Percentiles rank a stretch among this genome's conserved stretches.
Conservation (phyloP, 2,797 vertebrate genomes). For the Buphagus erythrorhynchus region DNA sequence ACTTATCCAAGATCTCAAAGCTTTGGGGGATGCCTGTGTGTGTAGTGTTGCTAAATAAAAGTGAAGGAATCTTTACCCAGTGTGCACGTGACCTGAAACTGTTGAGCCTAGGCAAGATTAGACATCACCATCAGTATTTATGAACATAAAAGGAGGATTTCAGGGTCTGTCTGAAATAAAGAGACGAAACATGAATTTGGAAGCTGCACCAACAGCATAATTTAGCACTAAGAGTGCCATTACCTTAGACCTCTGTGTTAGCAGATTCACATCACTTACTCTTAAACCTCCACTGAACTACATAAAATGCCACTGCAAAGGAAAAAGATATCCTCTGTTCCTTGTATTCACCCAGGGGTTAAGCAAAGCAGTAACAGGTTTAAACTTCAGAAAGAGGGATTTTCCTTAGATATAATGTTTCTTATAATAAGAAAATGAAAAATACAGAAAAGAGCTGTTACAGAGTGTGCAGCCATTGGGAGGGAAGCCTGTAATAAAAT, state of each 20-base stretch:
- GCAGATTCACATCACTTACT: not conserved
- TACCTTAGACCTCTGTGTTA: not conserved
- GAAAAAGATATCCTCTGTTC: not conserved
- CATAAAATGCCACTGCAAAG: not conserved
- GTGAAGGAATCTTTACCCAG: not conserved
- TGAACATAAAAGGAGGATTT: not conserved
- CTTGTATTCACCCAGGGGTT: not conserved
- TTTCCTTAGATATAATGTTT: not conserved
- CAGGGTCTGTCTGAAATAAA: not conserved
- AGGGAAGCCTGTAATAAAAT: not conserved
- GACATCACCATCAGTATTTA: not conserved
- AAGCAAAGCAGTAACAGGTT: not conserved
- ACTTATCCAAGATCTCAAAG: not conserved
- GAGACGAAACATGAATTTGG: not conserved
- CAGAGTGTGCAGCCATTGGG: not conserved
- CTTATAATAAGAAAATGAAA: not conserved
- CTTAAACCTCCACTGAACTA: not conserved
- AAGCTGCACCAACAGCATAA: not conserved
- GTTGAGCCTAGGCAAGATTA: not conserved
- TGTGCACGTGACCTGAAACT: not conserved
- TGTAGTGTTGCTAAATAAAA: not conserved
- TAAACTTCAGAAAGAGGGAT: not conserved
- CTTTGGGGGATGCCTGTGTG: not conserved
- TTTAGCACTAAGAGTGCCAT: not conserved
- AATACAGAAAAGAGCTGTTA: not conserved